Base-by-base conservation (phyloP, 2,797 vertebrate species). In the Danio tinwini region DNA sequence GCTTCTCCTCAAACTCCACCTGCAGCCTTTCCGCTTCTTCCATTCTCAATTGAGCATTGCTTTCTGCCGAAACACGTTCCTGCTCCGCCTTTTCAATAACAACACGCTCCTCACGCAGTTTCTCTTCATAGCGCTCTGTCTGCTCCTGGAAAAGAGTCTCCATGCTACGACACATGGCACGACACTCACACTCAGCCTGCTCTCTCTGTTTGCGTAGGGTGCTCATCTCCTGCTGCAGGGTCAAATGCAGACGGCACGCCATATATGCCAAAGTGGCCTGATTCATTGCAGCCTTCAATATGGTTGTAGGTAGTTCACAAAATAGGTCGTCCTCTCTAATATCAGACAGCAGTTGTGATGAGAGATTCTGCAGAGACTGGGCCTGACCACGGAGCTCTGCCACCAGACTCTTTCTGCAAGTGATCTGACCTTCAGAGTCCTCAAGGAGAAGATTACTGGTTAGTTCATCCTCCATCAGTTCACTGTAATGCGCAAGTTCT, bases 221-320 rank as follows among this genome's bases (percentile, higher is more conserved):
- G 39, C 82, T 88, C 76, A 94, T 76, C 84, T 94, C 91, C 47
- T 89, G 92, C 61, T 95, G 93, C 2, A 93, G 89, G 84, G 95
- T 93, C 9, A 93, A 78, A 1, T 86, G 89, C 21, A 96, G 85
- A 82, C 92, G 94, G 84, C 94, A 94, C 10, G 92, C 92, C 0
- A 96, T 77, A 0, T 97, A 98, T 77, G 94, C 95, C 68, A 96
- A 84, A 86, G 94, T 96, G 52, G 93, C 95, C 86, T 96, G 95
- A 79, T 95, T 89, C 8, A 95, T 90, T 4, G 95, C 93, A 47
- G 93, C 92, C 44, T 91, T 93, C 39, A 95, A 90, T 16, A 81
- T n/a, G 4, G 40, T 70, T 61, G 65, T 44, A 29, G 82, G 47
- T 49, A 83, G 17, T 16, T 82, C 74, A 58, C 93, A 76, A 19